Evolutionary conservation across 2,113 vertebrate genomes (phyloP), one percentile per base, ranked within the genome.

Genomic region (Ptilonorhynchus violaceus): DNA sequence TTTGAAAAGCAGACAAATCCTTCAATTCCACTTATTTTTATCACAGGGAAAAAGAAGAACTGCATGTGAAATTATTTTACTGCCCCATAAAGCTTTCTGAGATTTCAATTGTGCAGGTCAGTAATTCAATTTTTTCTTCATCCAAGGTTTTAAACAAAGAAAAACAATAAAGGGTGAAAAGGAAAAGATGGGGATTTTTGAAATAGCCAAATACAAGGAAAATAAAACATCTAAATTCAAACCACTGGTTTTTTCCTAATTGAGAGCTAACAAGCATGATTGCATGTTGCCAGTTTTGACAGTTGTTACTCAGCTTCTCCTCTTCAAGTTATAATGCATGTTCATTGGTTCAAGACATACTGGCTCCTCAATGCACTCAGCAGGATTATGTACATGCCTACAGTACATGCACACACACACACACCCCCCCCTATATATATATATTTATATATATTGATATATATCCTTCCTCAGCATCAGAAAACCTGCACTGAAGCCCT

Each of bases 381-480:
- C 0, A 20, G 20, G 8, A 28, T 15, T 46, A 10, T 41, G 16
- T 19, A 41, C 2, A 1, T 8, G 19, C 30, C 24, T 83, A 7
- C 11, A 56, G 9, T 12, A 13, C 8, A 27, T 9, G 15, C 13
- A n/a, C 8, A 22, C 20, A 24, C 14, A 60, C 5, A 33, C 2
- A 58, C 9, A 68, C 4, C n/a, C n/a, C n/a, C n/a, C n/a, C n/a
- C n/a, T n/a, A 41, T 1, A 20, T 4, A 12, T 39, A 39, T 39
- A 39, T 39, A 39, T n/a, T 20, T 21, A 20, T 15, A 10, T 55
- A 23, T 33, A 19, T 14, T 3, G 13, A 37, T 44, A 3, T 24
- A 20, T 56, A 46, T 69, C 68, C 20, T 59, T 77, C 23, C 11
- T 52, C 41, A 81, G 18, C 28, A 19, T 46, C 18, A 69, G 46